Base-by-base conservation (phyloP, 2,888 invertebrate genomes). In the Lycaena phlaeas region DNA sequence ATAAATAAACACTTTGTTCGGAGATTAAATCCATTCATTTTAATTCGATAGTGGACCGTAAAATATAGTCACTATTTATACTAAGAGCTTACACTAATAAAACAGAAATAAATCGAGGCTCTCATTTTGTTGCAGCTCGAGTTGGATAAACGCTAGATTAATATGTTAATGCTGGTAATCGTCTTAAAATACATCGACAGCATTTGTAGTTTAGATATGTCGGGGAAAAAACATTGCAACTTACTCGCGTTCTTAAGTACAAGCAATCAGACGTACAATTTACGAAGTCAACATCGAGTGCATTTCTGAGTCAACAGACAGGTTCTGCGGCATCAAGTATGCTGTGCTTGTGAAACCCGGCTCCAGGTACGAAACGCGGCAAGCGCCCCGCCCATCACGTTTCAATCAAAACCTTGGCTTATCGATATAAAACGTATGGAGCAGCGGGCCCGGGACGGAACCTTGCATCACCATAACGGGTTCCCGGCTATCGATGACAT, bases 311-410 rank as follows among this genome's bases (percentile, higher is more conserved):
- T 54, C 64, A 58, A 57, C 55, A 59, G 75, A 79, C 81, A 74
- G 79, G 81, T 82, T 79, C 68, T 61, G 49, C 61, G 42, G 64
- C 65, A 68, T 66, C 73, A 66, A 75, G 70, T 75, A 79, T 76
- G 73, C 81, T 76, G 59, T 12, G 66, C 67, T 59, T 61, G 64
- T 34, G 39, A 42, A 45, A 44, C 38, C 28, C 12, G 28, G 25
- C 12, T 26, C 42, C 44, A 44, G 27, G 29, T 5, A 37, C 45
- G 34, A 48, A 65, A 64, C 54, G 61, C 52, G 59, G 44, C 49
- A 68, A 61, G 45, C 44, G 38, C 53, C 59, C 47, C 51, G 38
- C 44, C 40, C 47, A 42, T 41, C 43, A 43, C 56, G 48, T 48
- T 47, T 43, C 48, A 66, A 63, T 61, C 53, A 54, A 53, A 69